Conservation (phyloP, 92 coral and sea anemone species). For the Meandrina meandrites region DNA sequence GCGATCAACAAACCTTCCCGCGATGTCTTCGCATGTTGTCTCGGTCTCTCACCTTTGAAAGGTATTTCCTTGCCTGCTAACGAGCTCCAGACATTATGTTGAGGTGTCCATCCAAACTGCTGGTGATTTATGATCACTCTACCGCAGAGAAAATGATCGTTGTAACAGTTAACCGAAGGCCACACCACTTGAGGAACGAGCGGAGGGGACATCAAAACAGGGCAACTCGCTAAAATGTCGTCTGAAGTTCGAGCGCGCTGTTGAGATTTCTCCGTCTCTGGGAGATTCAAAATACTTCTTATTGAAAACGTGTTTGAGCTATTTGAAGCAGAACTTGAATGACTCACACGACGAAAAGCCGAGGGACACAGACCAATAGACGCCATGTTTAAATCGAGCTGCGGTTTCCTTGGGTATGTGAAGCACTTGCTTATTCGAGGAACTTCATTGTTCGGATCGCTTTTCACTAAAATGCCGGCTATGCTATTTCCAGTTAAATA, state of each 20-base stretch:
- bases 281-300: conserved; percentile 1
- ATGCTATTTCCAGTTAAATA: not conserved
- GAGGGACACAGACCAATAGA: not conserved
- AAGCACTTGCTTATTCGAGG: not conserved
- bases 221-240: not conserved
- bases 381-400: conserved; percentile 1
- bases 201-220: not conserved
- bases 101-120: not conserved
- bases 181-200: not conserved
- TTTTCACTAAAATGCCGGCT: not conserved
- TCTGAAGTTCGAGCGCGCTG: not conserved
- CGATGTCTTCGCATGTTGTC: not conserved
- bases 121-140: not conserved
- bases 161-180: not conserved
- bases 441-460: not conserved
- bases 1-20: not conserved
- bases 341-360: conserved; percentile 8
- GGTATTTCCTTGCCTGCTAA: not conserved
- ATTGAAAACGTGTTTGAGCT: not conserved
- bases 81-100: not conserved
- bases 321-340: not conserved
- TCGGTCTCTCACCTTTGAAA: not conserved
- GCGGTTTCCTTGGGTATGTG: not conserved
- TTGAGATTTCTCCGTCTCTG: not conserved
- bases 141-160: not conserved